Conservation (phyloP, 2,113 vertebrate species). For the Fulmarus glacialis region DNA sequence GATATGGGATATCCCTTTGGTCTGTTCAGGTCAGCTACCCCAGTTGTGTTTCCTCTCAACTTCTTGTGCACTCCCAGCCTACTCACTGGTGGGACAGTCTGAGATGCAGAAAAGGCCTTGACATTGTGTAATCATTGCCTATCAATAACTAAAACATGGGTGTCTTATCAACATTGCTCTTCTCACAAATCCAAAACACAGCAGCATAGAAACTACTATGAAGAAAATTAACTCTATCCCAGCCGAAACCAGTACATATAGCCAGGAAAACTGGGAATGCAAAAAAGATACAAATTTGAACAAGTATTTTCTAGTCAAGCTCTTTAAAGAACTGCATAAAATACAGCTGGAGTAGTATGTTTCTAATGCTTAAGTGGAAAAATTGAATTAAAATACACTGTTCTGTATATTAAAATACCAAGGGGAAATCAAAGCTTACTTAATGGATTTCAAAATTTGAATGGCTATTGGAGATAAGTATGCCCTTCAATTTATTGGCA, state of each 20-base stretch:
- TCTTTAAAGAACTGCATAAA: neutral
- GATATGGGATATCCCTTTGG: neutral
- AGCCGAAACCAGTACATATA: too few relatives aligned
- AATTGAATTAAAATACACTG: neutral
- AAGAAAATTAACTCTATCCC: too few relatives aligned
- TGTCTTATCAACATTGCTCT: too few relatives aligned
- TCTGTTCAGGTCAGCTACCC: too few relatives aligned
- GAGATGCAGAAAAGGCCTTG: too few relatives aligned
- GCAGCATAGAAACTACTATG: too few relatives aligned
- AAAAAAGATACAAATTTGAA: neutral
- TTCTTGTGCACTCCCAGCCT: too few relatives aligned
- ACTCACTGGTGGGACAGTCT: too few relatives aligned
- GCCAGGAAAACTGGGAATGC: neutral
- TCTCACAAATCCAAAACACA: too few relatives aligned
- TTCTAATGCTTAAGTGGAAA: neutral
- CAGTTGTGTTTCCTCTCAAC: too few relatives aligned
- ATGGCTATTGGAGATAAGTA: neutral
- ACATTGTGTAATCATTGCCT: too few relatives aligned
- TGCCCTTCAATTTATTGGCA: neutral
- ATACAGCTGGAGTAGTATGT: neutral
- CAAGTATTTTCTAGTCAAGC: neutral
- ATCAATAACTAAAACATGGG: too few relatives aligned
- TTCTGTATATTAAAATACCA: neutral
- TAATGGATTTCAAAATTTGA: neutral
- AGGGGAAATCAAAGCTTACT: neutral